Base-by-base conservation (phyloP, 2,113 vertebrate species). In the Serinus canaria region DNA sequence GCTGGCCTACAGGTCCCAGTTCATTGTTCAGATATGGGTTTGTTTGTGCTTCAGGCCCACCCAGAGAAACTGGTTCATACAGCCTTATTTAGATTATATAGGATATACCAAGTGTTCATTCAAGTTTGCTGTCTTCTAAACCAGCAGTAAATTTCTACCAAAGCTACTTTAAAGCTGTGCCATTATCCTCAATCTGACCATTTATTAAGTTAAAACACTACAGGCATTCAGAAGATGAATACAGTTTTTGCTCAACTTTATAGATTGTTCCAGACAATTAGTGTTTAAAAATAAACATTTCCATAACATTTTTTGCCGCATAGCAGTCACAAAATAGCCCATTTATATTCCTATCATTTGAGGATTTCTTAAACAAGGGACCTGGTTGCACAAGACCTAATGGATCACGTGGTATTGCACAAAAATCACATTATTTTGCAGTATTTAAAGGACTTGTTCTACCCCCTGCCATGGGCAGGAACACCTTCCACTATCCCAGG, bases 81-180 rank as follows among this genome's bases (percentile, higher is more conserved):
- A 44, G 69, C n/a, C 67, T 90, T 93, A 50, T 67, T 90, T 79
- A 73, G 17, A 44, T 69, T 75, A 89, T 60, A 90, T 7, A 83
- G 2, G 37, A 78, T 20, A 66, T 5, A 82, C 10, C 11, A 52
- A 67, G 68, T 10, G 20, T 25, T 82, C 30, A 43, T 63, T 94
- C 41, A 58, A 47, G 76, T 44, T 69, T n/a, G 5, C 66, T 35
- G 22, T 86, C 83, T 94, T 79, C 73, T 69, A 79, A 97, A 91
- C 44, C 30, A 83, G 30, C 31, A 94, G 75, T 56, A 92, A 93
- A 78, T 87, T 85, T 96, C 82, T 69, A 52, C 43, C 78, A 88
- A 90, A 92, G 50, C 28, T 64, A 83, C 58, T 81, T 73, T 39
- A 70, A 69, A 83, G 63, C 10, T 33, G n/a, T 37, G 28, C 53